These are phyloP conservation scores for Grammomys dolichurus DNA, from an alignment of 2,113 vertebrate species.

Conservation along the genomic window DNA sequence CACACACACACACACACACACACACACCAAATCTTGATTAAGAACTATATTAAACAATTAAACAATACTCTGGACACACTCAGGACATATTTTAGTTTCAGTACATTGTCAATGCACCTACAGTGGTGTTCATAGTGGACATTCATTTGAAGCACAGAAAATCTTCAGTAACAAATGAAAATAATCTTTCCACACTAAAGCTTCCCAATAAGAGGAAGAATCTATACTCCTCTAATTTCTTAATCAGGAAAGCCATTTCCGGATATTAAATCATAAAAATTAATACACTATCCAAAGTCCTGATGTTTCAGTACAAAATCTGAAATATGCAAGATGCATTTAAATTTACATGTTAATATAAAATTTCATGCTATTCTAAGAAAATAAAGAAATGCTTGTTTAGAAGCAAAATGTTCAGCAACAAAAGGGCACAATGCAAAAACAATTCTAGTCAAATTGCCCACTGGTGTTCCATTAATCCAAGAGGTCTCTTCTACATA, in stretches of 20 bases:
- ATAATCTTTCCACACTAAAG: background rate
- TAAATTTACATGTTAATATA: constrained; percentile 5
- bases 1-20: too few relatives aligned
- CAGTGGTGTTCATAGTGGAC: background rate
- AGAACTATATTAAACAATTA: background rate
- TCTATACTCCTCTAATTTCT: background rate
- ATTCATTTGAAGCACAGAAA: background rate
- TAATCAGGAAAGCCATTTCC: background rate
- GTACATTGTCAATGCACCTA: background rate
- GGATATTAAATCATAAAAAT: constrained; percentile 13
- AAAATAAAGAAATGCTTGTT: background rate
- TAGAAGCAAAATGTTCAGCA: background rate
- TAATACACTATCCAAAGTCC: background rate
- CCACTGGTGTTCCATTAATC: background rate
- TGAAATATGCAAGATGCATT: constrained; percentile 43
- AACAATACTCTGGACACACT: background rate
- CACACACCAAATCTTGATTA: background rate
- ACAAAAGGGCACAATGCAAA: background rate
- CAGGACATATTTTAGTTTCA: background rate
- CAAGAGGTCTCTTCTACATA: background rate
- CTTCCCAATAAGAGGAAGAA: background rate
- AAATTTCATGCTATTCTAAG: background rate
- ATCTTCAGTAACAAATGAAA: background rate
- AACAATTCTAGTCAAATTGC: constrained; percentile 29
- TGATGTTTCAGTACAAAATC: background rate